Conservation (phyloP, 2,797 vertebrate species). For the Atherinosoma microstoma region DNA sequence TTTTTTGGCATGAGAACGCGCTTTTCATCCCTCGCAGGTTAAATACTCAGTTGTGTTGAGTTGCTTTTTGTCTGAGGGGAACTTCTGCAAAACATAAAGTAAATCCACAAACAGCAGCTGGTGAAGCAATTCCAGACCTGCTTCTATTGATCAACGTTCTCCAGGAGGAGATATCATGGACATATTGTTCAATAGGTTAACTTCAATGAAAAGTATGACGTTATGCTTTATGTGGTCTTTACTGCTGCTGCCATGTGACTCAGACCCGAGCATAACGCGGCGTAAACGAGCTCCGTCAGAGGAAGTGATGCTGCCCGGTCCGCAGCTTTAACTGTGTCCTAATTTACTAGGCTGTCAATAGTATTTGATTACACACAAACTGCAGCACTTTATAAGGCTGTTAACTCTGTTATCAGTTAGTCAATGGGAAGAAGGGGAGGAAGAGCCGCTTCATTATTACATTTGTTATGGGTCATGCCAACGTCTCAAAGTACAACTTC, state of each 20-base stretch:
- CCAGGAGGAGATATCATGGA: constrained; percentile 7
- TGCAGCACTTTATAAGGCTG: constrained; percentile 53
- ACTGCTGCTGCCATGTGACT: constrained; percentile 14
- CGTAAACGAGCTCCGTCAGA: constrained; percentile 2
- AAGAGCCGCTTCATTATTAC: constrained; percentile 9
- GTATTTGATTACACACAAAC: constrained; percentile 50
- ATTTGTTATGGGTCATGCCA: constrained; percentile 23
- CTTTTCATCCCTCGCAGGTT: constrained; percentile 48
- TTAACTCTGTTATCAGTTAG: constrained; percentile 59
- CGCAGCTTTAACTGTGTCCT: constrained; percentile 32
- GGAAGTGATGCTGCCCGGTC: constrained; percentile 7
- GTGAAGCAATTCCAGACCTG: constrained; percentile 38
- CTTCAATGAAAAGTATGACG: constrained; percentile 1
- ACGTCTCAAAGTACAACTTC: constrained; percentile 40
- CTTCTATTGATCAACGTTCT: constrained; percentile 40
- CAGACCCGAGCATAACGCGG: constrained; percentile 8
- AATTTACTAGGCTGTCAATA: constrained; percentile 40
- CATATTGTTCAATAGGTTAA: constrained; percentile 11
- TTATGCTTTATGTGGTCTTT: background rate
- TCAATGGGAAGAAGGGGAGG: constrained; percentile 26
- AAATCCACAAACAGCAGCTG: constrained; percentile 47
- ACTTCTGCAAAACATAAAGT: constrained; percentile 29
- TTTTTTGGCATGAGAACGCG: constrained; percentile 57
- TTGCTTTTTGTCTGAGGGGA: constrained; percentile 24
- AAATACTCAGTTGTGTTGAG: constrained; percentile 59